phyloP scores from a whole-genome alignment of 2,797 vertebrate species.

The Pseudochaenichthys georgianus region DNA sequence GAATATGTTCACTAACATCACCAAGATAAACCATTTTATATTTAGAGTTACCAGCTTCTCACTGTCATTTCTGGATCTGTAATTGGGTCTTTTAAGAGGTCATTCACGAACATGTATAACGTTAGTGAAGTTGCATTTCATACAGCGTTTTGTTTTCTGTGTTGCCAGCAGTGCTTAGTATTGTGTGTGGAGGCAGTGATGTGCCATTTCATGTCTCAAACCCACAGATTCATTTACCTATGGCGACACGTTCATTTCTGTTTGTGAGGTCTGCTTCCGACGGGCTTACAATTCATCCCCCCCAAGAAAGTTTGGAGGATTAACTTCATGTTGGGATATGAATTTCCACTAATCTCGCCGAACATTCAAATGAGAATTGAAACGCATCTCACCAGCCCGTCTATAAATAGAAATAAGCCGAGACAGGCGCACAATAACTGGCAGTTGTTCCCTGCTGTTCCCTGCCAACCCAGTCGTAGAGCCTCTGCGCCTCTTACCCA shows the following conservation, averaged over 20 bases:
- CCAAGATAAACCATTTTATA: not conserved
- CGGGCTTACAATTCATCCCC: constrained; percentile 19
- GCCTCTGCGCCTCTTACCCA: constrained; percentile 36
- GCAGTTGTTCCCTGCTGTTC: constrained; percentile 52
- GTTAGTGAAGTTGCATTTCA: not conserved
- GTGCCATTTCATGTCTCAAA: constrained; percentile 30
- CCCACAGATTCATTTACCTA: constrained; percentile 1
- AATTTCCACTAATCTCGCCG: constrained; percentile 52
- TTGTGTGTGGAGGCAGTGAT: constrained; percentile 5
- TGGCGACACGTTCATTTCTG: constrained; percentile 23
- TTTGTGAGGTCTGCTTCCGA: constrained; percentile 17
- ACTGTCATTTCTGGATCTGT: not conserved
- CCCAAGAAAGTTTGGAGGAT: constrained; percentile 3
- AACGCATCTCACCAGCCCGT: constrained; percentile 34
- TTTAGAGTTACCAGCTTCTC: not conserved
- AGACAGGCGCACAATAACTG: constrained; percentile 30
- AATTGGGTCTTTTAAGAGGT: not conserved
- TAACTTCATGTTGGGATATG: constrained; percentile 37
- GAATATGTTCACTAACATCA: not conserved
- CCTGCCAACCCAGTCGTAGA: constrained; percentile 46
- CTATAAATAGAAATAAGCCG: constrained; percentile 66
- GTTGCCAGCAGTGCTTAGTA: not conserved
- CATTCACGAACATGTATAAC: not conserved
- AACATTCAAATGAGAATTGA: constrained; percentile 54
- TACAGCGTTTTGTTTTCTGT: not conserved